Conservation (phyloP, 2,888 invertebrate genomes). For the Lysandra bellargus region DNA sequence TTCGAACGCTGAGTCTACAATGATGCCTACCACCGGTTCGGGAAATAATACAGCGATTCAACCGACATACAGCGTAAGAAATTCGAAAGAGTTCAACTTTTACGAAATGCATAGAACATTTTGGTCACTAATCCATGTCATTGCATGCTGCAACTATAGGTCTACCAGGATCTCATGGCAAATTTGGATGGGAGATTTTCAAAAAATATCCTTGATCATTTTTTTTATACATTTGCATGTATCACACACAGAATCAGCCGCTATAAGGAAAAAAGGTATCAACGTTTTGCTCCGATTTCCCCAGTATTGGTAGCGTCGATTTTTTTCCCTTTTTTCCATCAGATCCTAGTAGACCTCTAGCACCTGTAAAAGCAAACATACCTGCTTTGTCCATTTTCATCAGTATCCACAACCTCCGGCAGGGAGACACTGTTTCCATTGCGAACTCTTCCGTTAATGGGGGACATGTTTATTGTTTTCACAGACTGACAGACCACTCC, state of each 20-base stretch:
- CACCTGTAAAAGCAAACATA: slow-evolving; percentile 44
- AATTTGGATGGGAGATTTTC: too few species aligned
- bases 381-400: slow-evolving; percentile 54
- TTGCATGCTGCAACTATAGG: too few species aligned
- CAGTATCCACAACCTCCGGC: slow-evolving; percentile 62
- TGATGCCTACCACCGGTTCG: neutral
- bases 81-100: neutral
- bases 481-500: slow-evolving; percentile 50
- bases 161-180: neutral
- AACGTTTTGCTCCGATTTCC: too few species aligned
- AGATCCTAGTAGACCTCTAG: too few species aligned
- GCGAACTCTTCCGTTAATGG: slow-evolving; percentile 63
- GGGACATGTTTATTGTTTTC: slow-evolving; percentile 57
- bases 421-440: slow-evolving; percentile 56
- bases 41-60: neutral
- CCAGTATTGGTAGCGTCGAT: too few species aligned
- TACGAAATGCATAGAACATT: neutral
- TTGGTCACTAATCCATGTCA: too few species aligned
- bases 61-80: neutral
- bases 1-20: neutral
- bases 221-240: too few species aligned
- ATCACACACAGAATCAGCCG: too few species aligned
- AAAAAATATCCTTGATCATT: too few species aligned
- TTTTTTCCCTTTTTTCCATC: too few species aligned
- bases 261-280: too few species aligned